Evolutionary conservation across 2,888 invertebrate species (phyloP).

Genomic region (Julus scanicus): DNA sequence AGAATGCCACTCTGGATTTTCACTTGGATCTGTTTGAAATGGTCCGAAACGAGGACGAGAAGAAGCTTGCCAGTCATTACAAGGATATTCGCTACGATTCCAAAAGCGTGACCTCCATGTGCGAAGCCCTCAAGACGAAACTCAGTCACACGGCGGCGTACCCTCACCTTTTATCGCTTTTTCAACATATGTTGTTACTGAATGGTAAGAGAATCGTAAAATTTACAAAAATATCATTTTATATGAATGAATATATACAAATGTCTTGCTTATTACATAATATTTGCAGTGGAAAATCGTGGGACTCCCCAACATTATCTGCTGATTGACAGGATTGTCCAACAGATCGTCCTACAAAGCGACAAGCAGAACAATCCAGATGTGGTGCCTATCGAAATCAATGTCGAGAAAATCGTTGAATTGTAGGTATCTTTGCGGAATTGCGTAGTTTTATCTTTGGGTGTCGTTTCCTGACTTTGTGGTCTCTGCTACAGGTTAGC

Average conservation of each 20-base stretch:
- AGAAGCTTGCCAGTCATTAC: slow-evolving; percentile 89
- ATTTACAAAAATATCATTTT: slow-evolving; percentile 62
- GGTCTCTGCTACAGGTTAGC: slow-evolving; percentile 72
- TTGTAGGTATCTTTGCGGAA: slow-evolving; percentile 69
- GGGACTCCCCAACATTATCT: slow-evolving; percentile 93
- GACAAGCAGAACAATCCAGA: slow-evolving; percentile 82
- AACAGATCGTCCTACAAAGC: slow-evolving; percentile 90
- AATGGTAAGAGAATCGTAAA: slow-evolving; percentile 72
- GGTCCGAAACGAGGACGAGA: slow-evolving; percentile 96
- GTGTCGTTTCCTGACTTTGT: slow-evolving; percentile 46
- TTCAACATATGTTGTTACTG: slow-evolving; percentile 87
- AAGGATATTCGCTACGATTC: slow-evolving; percentile 93
- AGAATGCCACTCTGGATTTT: slow-evolving; percentile 92
- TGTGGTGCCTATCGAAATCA: slow-evolving; percentile 84
- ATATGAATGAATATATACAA: too few relatives aligned
- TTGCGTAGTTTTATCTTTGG: neutral
- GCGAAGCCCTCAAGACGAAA: slow-evolving; percentile 87
- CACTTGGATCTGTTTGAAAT: slow-evolving; percentile 99
- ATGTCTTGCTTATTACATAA: neutral
- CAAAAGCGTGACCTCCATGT: slow-evolving; percentile 92
- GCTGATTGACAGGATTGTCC: slow-evolving; percentile 91
- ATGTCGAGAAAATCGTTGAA: slow-evolving; percentile 90
- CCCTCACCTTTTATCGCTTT: slow-evolving; percentile 88
- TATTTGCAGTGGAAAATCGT: slow-evolving; percentile 80
- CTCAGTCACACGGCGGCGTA: slow-evolving; percentile 92